phyloP scores from a whole-genome alignment of 2,113 vertebrate species.

The Tympanuchus pallidicinctus region DNA sequence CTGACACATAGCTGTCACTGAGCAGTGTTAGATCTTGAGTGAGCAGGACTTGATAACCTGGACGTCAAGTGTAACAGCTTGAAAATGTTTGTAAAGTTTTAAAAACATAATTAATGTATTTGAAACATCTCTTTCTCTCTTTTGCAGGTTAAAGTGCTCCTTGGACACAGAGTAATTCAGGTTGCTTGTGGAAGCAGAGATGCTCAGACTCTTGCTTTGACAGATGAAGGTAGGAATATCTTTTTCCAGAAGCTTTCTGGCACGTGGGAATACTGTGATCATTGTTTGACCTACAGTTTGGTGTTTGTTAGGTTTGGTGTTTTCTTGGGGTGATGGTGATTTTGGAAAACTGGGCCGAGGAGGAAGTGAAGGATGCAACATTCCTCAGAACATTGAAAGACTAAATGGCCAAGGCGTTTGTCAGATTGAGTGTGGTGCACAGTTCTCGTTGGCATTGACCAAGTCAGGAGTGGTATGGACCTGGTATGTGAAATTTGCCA shows the following conservation, averaged over 20 bases:
- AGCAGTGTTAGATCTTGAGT: background rate
- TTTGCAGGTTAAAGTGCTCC: conserved; percentile 93
- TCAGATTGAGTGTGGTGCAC: conserved; percentile 97
- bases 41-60: background rate
- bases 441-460: conserved; percentile 96
- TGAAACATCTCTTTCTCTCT: background rate
- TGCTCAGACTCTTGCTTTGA: conserved; percentile 95
- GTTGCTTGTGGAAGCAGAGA: conserved; percentile 98
- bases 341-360: conserved; percentile 97
- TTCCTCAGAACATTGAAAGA: conserved; percentile 98
- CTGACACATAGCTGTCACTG: background rate
- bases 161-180: conserved; percentile 95
- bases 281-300: conserved; percentile 7
- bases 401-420: conserved; percentile 95
- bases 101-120: background rate
- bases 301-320: conserved; percentile 88
- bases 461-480: conserved; percentile 99
- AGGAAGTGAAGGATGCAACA: conserved; percentile 97
- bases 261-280: background rate
- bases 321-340: conserved; percentile 98
- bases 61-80: background rate
- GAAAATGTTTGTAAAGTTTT: background rate
- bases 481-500: conserved; percentile 81
- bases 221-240: conserved; percentile 89
- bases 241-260: background rate